Base-by-base conservation (phyloP, 2,888 invertebrate genomes). In the Leucoma salicis region DNA sequence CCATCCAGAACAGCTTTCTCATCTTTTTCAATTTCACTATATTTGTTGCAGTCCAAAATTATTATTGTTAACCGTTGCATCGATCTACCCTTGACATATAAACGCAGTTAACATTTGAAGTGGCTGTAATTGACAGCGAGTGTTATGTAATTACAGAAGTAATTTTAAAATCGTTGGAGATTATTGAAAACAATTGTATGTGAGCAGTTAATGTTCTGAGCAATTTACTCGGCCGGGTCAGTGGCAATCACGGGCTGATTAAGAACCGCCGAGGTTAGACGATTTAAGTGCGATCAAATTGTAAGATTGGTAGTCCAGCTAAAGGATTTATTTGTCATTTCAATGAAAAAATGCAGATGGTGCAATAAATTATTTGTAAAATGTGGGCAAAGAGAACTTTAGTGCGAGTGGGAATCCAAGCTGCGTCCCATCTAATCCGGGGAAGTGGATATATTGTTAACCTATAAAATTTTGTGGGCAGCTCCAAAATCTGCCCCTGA, bases 41-140 rank as follows among this genome's bases (percentile, higher is more conserved):
- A n/a, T n/a, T n/a, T 34, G 41, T 54, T 63, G 57, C 42, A 59
- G 54, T 59, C 14, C 29, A 35, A 24, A 14, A 33, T 62, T 62
- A 57, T 53, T 45, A 58, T 58, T 57, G 59, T 58, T 38, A 42
- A 34, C 44, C 33, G 31, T 35, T 11, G 55, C 58, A 50, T 40
- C 46, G 32, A 59, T 49, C 49, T 49, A 55, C 46, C 63, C 59
- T 59, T 59, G 59, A 59, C 59, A 63, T 24, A 49, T 46, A 59
- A 59, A 41, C 42, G 52, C 36, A 35, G 42, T 14, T 43, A 42
- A 37, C 44, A 44, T 41, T 44, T 48, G 40, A 39, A 38, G 24
- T 25, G 12, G 13, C 18, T 10, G 37, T 37, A 37, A 42, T 33
- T 37, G 32, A 15, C 42, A 18, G 28, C 21, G 12, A 24, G 15